Percentiles rank a stretch among this genome's conserved stretches.
Evolutionary conservation across 2,797 vertebrate species (phyloP).

Genomic region (Bufotes viridis): DNA sequence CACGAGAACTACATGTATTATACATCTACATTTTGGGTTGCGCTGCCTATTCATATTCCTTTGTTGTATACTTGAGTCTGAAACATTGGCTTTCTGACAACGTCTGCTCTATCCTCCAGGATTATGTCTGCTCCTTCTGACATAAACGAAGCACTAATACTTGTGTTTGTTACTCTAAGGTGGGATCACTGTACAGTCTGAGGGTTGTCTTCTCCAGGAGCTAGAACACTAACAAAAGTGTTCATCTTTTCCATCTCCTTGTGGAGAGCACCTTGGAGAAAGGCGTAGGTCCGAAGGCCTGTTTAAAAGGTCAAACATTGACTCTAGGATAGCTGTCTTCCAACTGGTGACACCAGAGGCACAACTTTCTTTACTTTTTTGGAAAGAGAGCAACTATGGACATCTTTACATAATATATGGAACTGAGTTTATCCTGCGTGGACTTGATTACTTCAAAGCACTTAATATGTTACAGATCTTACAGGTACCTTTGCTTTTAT

Average conservation of each 20-base stretch:
- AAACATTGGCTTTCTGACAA: not conserved
- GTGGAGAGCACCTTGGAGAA: too few species aligned
- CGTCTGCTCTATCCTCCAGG: slow-evolving; percentile 11
- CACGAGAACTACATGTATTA: not conserved
- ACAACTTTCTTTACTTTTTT: too few species aligned
- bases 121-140: not conserved
- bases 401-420: too few species aligned
- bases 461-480: not conserved
- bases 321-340: too few species aligned
- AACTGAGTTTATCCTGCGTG: not conserved
- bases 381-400: too few species aligned
- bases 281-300: too few species aligned
- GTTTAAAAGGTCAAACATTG: too few species aligned
- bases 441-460: slow-evolving; percentile 1
- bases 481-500: not conserved
- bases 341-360: too few species aligned
- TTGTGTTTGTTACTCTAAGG: not conserved
- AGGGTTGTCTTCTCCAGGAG: not conserved
- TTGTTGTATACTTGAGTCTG: not conserved
- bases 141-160: too few species aligned
- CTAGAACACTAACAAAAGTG: not conserved
- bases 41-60: not conserved
- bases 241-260: not conserved
- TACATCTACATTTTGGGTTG: too few species aligned
- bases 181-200: too few species aligned